These are phyloP conservation scores for Exephanes ischioxanthus DNA, from an alignment of 2,888 invertebrate species.

Conservation along the genomic window DNA sequence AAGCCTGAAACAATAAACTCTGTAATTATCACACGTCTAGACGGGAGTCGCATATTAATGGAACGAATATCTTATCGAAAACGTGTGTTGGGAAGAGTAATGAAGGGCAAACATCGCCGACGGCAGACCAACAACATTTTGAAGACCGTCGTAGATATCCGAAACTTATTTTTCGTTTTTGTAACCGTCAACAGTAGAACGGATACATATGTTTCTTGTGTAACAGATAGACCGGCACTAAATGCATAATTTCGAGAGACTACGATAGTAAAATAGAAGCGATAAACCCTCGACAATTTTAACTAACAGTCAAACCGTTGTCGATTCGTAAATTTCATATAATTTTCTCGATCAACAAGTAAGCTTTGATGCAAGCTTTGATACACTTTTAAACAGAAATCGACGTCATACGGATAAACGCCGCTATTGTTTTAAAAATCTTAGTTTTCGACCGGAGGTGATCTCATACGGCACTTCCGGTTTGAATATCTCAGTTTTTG, in stretches of 20 bases:
- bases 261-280: conserved; percentile 72
- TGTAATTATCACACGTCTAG: conserved; percentile 22
- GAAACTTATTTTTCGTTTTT: conserved; percentile 18
- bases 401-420: too few relatives aligned
- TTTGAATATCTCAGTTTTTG: too few relatives aligned
- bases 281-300: not conserved
- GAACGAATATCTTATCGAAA: not conserved
- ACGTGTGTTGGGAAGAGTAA: not conserved
- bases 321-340: not conserved
- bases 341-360: not conserved
- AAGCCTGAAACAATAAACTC: conserved; percentile 75
- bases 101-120: not conserved
- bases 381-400: not conserved
- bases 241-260: conserved; percentile 79
- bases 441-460: too few relatives aligned
- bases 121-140: not conserved
- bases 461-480: too few relatives aligned
- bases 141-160: not conserved
- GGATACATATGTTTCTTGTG: conserved; percentile 56
- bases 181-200: not conserved
- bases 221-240: conserved; percentile 71
- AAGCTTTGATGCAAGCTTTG: too few relatives aligned
- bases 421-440: too few relatives aligned
- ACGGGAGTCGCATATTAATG: conserved; percentile 6
- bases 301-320: conserved; percentile 4